These are phyloP conservation scores for Scaptomyza cyrtandrae DNA, from an alignment of 2,888 invertebrate genomes.

Conservation along the genomic window DNA sequence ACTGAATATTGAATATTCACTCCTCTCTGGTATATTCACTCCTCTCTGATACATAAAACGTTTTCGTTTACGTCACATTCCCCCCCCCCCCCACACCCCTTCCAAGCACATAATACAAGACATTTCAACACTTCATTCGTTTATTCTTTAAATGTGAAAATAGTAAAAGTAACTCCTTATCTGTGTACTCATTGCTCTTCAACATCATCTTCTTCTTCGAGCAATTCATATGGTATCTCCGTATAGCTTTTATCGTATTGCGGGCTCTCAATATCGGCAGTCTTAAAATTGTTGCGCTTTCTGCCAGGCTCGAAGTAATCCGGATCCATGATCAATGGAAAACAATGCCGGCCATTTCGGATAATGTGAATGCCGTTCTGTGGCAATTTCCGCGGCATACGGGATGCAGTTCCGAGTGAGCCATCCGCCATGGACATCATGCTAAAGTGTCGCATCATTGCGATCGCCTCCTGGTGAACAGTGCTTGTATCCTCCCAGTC, in stretches of 20 bases:
- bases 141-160: too few species aligned
- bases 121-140: too few species aligned
- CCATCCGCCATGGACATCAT: conserved; percentile 60
- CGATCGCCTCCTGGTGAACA: conserved; percentile 75
- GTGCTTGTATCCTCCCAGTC: conserved; percentile 77
- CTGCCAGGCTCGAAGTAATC: conserved; percentile 64
- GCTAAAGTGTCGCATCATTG: conserved; percentile 79
- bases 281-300: not conserved
- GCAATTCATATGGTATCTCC: conserved; percentile 35
- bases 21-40: too few species aligned
- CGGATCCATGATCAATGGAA: conserved; percentile 74
- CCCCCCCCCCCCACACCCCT: too few species aligned
- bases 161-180: not conserved
- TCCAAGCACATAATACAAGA: too few species aligned
- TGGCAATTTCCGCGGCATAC: conserved; percentile 37
- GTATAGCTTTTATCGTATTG: not conserved
- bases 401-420: conserved; percentile 10
- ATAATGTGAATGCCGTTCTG: conserved; percentile 49
- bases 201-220: conserved; percentile 4
- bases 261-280: not conserved
- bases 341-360: conserved; percentile 58
- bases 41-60: too few species aligned
- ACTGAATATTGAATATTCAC: too few species aligned
- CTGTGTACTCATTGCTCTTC: not conserved
- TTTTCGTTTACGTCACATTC: too few species aligned